These are phyloP conservation scores for Nymphalis io DNA, from an alignment of 1,140 invertebrate species.

Conservation along the genomic window DNA sequence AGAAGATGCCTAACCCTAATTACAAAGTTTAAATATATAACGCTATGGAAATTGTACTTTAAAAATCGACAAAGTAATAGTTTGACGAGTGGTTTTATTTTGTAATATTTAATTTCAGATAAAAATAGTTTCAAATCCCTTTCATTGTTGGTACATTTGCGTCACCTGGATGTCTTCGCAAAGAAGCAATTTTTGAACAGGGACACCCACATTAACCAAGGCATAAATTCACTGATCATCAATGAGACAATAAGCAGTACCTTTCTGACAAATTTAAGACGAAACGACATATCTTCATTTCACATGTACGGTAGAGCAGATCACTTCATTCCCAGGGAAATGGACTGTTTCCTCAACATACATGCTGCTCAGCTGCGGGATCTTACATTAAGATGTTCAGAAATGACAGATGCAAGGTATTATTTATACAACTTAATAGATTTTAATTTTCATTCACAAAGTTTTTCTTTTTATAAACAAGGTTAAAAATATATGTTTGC, in stretches of 20 bases:
- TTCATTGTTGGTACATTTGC: conserved; percentile 31
- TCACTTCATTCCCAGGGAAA: conserved; percentile 25
- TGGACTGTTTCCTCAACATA: conserved; percentile 29
- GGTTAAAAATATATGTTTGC: too few species aligned
- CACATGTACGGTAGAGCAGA: conserved; percentile 49
- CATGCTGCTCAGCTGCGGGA: conserved; percentile 32
- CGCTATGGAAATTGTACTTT: too few species aligned
- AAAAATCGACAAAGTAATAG: too few species aligned
- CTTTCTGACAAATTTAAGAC: conserved; percentile 20
- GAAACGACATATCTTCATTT: conserved; percentile 16
- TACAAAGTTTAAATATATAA: background rate
- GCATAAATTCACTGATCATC: conserved; percentile 36
- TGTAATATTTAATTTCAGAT: conserved; percentile 24
- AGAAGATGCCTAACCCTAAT: too few species aligned
- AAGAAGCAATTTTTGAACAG: conserved; percentile 13
- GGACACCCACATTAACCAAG: background rate
- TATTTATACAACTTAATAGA: background rate
- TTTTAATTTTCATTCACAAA: background rate
- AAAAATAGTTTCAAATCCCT: conserved; percentile 23
- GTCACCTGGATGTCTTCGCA: conserved; percentile 47
- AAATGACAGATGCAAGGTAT: conserved; percentile 37
- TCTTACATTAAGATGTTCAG: conserved; percentile 44
- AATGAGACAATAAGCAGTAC: conserved; percentile 36
- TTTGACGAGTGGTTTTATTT: background rate
- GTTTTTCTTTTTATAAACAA: background rate